Conservation (phyloP, 2,797 vertebrate genomes). For the Pteropus rufus region DNA sequence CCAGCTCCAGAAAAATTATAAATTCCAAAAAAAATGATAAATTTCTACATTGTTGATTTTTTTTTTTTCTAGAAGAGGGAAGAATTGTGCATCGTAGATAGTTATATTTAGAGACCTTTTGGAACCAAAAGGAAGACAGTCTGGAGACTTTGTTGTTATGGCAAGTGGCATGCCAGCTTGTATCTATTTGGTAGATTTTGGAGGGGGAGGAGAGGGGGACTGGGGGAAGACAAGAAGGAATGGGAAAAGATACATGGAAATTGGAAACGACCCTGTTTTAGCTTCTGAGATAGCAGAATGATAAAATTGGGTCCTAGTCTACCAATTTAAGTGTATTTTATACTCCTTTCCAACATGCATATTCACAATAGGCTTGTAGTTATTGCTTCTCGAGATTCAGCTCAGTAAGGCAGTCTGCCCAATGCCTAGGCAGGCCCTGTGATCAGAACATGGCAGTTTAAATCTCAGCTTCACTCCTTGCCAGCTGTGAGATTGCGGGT, state of each 20-base stretch:
- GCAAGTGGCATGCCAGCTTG: neutral
- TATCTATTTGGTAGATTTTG: neutral
- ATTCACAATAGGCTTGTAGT: neutral
- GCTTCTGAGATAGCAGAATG: neutral
- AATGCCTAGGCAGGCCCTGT: neutral
- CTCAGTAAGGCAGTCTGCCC: neutral
- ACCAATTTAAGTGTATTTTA: neutral
- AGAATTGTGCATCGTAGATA: constrained; percentile 9
- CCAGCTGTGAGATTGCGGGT: neutral
- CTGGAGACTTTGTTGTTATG: neutral
- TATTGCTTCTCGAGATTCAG: neutral
- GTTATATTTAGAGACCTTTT: constrained; percentile 19
- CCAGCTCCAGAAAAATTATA: neutral
- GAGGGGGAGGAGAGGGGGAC: neutral
- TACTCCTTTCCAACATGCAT: neutral
- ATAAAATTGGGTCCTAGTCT: neutral
- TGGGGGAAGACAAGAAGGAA: neutral
- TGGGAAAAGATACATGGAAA: neutral
- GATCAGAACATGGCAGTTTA: neutral
- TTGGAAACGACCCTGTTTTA: neutral
- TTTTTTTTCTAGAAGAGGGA: constrained; percentile 29
- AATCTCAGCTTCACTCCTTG: neutral
- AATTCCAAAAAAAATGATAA: neutral
- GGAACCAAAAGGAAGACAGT: constrained; percentile 24
- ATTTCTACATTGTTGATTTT: neutral